Base-by-base conservation (phyloP, 2,797 vertebrate species). In the Dendrocincla fuliginosa region DNA sequence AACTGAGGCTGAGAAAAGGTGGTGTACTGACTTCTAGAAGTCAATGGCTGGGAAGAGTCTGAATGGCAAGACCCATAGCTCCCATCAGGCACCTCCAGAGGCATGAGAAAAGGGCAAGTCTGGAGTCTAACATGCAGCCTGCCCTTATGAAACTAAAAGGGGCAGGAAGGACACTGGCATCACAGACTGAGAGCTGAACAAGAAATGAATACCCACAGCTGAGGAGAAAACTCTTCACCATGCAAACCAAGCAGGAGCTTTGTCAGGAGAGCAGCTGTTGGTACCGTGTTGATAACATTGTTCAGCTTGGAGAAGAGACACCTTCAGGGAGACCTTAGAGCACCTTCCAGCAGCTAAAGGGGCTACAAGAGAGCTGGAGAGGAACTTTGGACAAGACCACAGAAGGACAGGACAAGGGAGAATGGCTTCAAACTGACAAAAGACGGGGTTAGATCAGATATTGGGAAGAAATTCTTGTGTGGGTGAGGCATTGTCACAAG, bases 271-370 rank as follows among this genome's bases (percentile, higher is more conserved):
- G 35, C 52, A 46, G 52, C 25, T 53, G 18, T 1, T 33, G 52
- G 13, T 32, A 41, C 13, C 3, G 1, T 6, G 14, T 1, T 14
- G 46, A 10, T 33, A 59, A 14, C 28, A 30, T 7, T 19, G 30
- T 2, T 47, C 65, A 84, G 59, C 57, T 30, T 59, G 44, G 39
- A 84, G 65, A 65, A 59, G 14, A 23, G n/a, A 32, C 78, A 5
- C 32, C 33, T 78, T 59, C 3, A 4, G 16, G 6, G 28, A 33
- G 25, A 84, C 14, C 16, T 64, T 33, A 57, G 28, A 50, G 37
- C 17, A 33, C 37, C 39, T 59, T 65, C 30, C 16, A 73, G 52
- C 13, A 24, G 1, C 13, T 16, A 27, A 27, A 65, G 22, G 46
- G 22, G 7, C 30, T 65, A 30, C 33, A 57, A 47, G 65, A 59